These are phyloP conservation scores for Siniperca knerii DNA, from an alignment of 2,113 vertebrate species.

Conservation along the genomic window DNA sequence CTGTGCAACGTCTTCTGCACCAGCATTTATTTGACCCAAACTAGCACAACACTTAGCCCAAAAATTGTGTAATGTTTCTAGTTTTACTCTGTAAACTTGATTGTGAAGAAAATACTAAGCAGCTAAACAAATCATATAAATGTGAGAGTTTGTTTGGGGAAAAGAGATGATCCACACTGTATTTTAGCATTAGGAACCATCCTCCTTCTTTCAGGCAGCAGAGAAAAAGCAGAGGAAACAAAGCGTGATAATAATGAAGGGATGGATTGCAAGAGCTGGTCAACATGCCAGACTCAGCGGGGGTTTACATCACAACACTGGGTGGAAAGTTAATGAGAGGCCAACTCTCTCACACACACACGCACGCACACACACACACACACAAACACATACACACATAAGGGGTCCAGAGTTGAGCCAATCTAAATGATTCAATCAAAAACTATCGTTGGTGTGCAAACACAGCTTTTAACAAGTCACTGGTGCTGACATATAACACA, in stretches of 20 bases:
- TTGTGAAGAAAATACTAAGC: not conserved
- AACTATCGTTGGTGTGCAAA: conserved; percentile 50
- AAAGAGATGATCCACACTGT: not conserved
- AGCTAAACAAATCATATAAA: not conserved
- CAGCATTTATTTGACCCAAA: not conserved
- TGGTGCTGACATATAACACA: conserved; percentile 27
- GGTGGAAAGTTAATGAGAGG: conserved; percentile 72
- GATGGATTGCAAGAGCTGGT: conserved; percentile 64
- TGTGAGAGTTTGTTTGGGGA: not conserved
- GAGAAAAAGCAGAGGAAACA: conserved; percentile 47
- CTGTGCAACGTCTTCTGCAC: not conserved
- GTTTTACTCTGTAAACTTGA: not conserved
- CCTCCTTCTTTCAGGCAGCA: conserved; percentile 1
- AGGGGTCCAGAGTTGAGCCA: conserved; percentile 55
- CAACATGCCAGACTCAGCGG: conserved; percentile 70
- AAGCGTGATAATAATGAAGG: conserved; percentile 67
- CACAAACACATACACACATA: conserved; percentile 23
- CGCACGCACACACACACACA: conserved; percentile 15
- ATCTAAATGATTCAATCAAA: conserved; percentile 68
- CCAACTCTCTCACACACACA: conserved; percentile 38
- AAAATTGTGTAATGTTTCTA: not conserved
- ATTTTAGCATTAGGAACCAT: conserved; percentile 8
- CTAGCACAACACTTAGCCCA: not conserved
- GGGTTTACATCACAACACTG: conserved; percentile 72
- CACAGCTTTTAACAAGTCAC: conserved; percentile 60